Percentiles rank a stretch among this genome's conserved stretches.
Conservation (phyloP, 2,113 vertebrate species). For the Machaerirhynchus nigripectus region DNA sequence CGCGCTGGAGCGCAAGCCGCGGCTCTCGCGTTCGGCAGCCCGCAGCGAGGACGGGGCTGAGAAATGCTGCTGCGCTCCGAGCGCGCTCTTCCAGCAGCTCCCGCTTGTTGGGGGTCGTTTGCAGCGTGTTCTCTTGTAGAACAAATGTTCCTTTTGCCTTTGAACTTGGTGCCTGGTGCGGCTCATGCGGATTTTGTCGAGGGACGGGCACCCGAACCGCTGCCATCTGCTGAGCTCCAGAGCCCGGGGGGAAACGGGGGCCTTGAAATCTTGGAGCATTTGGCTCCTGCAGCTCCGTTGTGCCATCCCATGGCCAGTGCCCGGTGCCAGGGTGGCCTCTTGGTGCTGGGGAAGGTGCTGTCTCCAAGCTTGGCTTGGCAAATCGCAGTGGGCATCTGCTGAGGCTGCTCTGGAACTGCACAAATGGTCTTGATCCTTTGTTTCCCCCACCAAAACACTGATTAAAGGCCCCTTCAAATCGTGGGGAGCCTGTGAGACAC, state of each 20-base stretch:
- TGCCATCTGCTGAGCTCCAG: constrained; percentile 23
- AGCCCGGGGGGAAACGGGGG: not conserved
- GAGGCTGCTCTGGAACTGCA: not conserved
- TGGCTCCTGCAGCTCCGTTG: accelerated
- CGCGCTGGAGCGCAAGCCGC: not conserved
- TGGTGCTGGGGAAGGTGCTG: accelerated
- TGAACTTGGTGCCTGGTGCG: not conserved
- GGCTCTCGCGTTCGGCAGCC: not conserved
- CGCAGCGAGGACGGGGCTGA: not conserved
- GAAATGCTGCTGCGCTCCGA: not conserved
- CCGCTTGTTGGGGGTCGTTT: constrained; percentile 1
- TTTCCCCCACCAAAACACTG: not conserved
- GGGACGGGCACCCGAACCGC: not conserved
- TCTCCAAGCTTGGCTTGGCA: not conserved
- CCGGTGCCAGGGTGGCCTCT: not conserved
- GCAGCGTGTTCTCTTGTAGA: constrained; percentile 20
- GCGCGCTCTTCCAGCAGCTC: constrained; percentile 1
- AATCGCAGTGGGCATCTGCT: accelerated
- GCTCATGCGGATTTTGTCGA: not conserved
- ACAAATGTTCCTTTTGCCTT: constrained; percentile 42
- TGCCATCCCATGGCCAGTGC: not conserved
- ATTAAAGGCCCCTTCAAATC: not conserved
- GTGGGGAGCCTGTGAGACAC: not conserved
- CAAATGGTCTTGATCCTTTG: not conserved
- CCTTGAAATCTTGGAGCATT: accelerated